Conservation (phyloP, 2,113 vertebrate genomes). For the Entelurus aequoreus region DNA sequence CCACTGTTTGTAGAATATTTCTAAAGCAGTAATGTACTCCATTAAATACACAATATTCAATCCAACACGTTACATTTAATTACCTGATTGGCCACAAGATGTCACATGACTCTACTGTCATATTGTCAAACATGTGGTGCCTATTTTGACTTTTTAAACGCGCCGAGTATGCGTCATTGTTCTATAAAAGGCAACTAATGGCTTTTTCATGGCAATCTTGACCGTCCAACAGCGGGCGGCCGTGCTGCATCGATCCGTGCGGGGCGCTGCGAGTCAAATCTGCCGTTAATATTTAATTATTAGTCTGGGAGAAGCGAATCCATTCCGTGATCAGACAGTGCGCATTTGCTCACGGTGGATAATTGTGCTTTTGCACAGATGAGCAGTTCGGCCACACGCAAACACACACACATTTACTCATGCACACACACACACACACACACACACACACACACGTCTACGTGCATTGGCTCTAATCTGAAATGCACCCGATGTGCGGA, state of each 20-base stretch:
- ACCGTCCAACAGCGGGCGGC: background rate
- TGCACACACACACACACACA: background rate
- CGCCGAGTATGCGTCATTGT: background rate
- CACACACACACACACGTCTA: conserved; percentile 5
- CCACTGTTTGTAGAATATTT: too few relatives aligned
- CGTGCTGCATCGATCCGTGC: background rate
- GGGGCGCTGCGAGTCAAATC: background rate
- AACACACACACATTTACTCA: too few relatives aligned
- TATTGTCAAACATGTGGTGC: too few relatives aligned
- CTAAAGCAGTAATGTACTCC: too few relatives aligned
- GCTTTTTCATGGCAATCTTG: background rate
- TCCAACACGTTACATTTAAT: too few relatives aligned
- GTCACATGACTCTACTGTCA: too few relatives aligned
- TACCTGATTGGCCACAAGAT: background rate
- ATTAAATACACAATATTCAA: too few relatives aligned
- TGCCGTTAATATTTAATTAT: conserved; percentile 3
- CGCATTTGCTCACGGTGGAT: background rate
- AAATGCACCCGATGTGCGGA: conserved; percentile 58
- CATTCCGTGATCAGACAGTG: background rate
- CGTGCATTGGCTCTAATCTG: conserved; percentile 44
- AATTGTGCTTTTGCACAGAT: background rate
- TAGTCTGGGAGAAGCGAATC: background rate
- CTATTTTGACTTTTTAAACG: too few relatives aligned
- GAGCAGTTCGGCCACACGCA: background rate
- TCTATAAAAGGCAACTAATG: background rate